Percentiles rank a stretch among this genome's conserved stretches.
Conservation (phyloP, 2,888 invertebrate genomes). For the Phortica okadai region DNA sequence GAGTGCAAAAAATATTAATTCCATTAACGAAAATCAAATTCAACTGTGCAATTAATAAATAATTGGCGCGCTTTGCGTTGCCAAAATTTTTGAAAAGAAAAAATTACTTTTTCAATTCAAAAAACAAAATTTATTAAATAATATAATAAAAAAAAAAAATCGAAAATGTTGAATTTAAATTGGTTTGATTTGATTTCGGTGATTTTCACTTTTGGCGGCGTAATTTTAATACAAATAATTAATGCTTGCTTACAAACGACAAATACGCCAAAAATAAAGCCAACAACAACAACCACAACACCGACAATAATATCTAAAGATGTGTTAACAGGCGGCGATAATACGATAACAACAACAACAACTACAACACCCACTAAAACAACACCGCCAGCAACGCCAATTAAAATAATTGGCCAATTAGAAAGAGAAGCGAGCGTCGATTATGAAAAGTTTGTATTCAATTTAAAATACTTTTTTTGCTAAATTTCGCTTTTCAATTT, state of each 20-base stretch:
- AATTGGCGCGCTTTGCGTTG: slow-evolving; percentile 4
- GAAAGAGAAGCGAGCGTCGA: slow-evolving; percentile 67
- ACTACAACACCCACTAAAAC: slow-evolving; percentile 34
- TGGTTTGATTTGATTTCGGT: slow-evolving; percentile 70
- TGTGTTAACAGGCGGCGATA: slow-evolving; percentile 33
- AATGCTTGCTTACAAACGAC: slow-evolving; percentile 57
- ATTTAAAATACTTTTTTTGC: background rate
- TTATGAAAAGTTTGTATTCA: slow-evolving; percentile 65
- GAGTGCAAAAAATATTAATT: background rate
- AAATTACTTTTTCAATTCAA: background rate
- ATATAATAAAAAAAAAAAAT: background rate
- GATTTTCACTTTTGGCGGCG: slow-evolving; percentile 54
- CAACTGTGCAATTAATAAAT: slow-evolving; percentile 16
- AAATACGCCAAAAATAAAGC: slow-evolving; percentile 43
- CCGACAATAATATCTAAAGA: slow-evolving; percentile 42
- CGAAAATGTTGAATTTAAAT: slow-evolving; percentile 59
- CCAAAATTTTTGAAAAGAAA: background rate
- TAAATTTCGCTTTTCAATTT: background rate
- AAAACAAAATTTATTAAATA: background rate
- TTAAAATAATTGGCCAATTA: slow-evolving; percentile 54
- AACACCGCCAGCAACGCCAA: slow-evolving; percentile 38
- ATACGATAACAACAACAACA: slow-evolving; percentile 35
- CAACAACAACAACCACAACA: slow-evolving; percentile 43
- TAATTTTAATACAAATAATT: slow-evolving; percentile 62
- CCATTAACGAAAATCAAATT: background rate